Evolutionary conservation across 2,797 vertebrate genomes (phyloP), one percentile per base, ranked within the genome.

Genomic region (Kryptolebias ocellatus): DNA sequence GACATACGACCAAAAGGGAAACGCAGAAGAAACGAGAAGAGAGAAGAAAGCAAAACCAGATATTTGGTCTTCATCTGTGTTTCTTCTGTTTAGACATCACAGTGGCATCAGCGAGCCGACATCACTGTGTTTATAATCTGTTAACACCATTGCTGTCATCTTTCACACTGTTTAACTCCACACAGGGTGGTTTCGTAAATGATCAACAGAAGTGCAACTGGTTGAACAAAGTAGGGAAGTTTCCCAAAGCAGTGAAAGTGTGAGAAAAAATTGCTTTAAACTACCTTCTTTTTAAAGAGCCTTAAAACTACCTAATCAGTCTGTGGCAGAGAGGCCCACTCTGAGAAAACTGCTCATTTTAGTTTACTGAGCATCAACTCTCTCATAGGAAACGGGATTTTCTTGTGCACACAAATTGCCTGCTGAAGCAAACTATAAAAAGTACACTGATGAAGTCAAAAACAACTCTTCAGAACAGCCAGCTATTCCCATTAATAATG

Each of bases 101-200:
- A 64, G 79, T 68, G 83, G 74, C 64, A 69, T 70, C 54, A 81
- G 60, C 80, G 51, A 81, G 70, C 64, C 78, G 76, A 60, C 79
- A 78, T 83, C 55, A 79, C 64, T 74, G 49, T 79, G 67, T 53
- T 62, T 72, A 52, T 78, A 78, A 66, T 81, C 58, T 83, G 79
- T 59, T 67, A 64, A 63, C 65, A 80, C 66, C 77, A 80, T 79
- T 61, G 72, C 81, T 90, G 83, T 87, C 85, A 89, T 73, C 64
- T 47, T 61, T 68, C 79, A 78, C 69, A 82, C 74, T 71, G 64
- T 73, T 70, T 68, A 70, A 59, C 42, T 63, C 67, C 79, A 81
- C 74, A 79, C 44, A 56, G 70, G 66, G 53, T 53, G 50, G 80
- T 39, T 52, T 44, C 67, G 60, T 54, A 64, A 55, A 67, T 31